Evolutionary conservation across 53 echinoderm and acorn worm genomes (phyloP).

Genomic region (Astropecten irregularis): DNA sequence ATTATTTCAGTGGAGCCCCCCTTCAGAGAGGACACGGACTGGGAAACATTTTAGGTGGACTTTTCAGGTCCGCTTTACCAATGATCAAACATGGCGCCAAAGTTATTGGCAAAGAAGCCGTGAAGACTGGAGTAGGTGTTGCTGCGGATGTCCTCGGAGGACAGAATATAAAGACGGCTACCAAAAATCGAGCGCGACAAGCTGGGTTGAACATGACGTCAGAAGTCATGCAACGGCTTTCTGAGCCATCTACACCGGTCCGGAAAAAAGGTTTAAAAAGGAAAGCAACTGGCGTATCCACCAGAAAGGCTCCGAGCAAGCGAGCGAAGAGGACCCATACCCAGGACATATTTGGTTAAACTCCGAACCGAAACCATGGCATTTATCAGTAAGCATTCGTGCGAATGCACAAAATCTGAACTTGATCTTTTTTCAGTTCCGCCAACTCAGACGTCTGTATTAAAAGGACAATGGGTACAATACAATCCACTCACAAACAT

Average conservation of each 20-base stretch:
- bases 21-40: slow-evolving; percentile 29
- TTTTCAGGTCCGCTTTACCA: slow-evolving; percentile 35
- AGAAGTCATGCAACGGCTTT: background rate
- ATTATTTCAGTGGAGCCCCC: background rate
- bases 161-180: background rate
- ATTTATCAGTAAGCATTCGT: slow-evolving; percentile 39
- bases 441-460: slow-evolving; percentile 42
- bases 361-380: slow-evolving; percentile 12
- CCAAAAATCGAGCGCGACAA: background rate
- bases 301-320: slow-evolving; percentile 47
- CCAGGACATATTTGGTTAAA: slow-evolving; percentile 56
- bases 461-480: slow-evolving; percentile 49
- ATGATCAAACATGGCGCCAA: slow-evolving; percentile 35
- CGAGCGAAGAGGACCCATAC: slow-evolving; percentile 56
- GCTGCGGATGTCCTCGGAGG: slow-evolving; percentile 19
- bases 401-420: slow-evolving; percentile 42
- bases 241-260: background rate
- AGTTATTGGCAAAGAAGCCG: slow-evolving; percentile 10
- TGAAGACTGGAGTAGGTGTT: slow-evolving; percentile 30
- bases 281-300: background rate
- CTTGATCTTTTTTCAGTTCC: slow-evolving; percentile 61
- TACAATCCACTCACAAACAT: slow-evolving; percentile 46
- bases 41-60: slow-evolving; percentile 27
- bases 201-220: background rate
- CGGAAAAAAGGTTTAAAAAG: slow-evolving; percentile 33